Conservation (phyloP, 2,888 invertebrate genomes). For the Caenorhabditis macrosperma region DNA sequence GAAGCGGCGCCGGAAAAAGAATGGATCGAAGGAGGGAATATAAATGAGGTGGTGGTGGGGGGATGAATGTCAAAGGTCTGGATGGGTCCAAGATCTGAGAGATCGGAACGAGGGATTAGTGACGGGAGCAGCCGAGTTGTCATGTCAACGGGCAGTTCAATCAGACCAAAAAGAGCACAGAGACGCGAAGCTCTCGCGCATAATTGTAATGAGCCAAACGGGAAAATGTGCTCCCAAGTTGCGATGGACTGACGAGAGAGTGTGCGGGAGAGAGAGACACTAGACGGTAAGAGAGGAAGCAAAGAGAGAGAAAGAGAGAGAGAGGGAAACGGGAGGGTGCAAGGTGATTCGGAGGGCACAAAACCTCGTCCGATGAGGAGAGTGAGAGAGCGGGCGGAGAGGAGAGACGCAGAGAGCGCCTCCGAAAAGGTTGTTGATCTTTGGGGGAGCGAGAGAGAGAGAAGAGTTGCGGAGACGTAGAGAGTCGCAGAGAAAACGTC, state of each 20-base stretch:
- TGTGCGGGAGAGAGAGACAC: background rate
- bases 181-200: background rate
- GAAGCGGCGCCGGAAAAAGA: no score
- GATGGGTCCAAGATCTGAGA: no score
- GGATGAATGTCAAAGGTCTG: no score
- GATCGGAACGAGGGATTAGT: no score
- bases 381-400: constrained; percentile 8
- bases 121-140: constrained; percentile 1
- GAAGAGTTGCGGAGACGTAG: background rate
- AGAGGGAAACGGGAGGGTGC: constrained; percentile 3
- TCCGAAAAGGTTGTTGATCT: constrained; percentile 44
- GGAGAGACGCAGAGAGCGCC: constrained; percentile 32
- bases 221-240: background rate
- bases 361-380: constrained; percentile 1
- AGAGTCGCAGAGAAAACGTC: background rate
- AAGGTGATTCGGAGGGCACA: constrained; percentile 47
- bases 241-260: constrained; percentile 8
- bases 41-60: no score
- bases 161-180: background rate
- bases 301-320: constrained; percentile 12
- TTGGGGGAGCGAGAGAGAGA: constrained; percentile 11
- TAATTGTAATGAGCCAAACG: background rate
- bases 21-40: no score
- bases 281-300: background rate
- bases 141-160: no score